Evolutionary conservation across 2,113 vertebrate genomes (phyloP).

Genomic region (Thamnaconus septentrionalis): DNA sequence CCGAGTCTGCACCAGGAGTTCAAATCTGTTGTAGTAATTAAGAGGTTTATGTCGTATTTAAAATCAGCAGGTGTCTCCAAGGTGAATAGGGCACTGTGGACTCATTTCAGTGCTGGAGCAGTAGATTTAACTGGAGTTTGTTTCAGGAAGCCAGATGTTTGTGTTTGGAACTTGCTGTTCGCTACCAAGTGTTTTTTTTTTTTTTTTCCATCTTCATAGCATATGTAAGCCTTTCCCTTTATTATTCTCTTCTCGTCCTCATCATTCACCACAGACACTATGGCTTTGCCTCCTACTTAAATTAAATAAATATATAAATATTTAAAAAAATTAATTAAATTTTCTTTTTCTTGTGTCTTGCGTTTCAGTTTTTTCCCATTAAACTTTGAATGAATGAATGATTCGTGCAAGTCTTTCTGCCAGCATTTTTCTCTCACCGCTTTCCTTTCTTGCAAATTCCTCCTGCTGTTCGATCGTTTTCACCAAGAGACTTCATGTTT

Average conservation of each 20-base stretch:
- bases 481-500: slow-evolving; percentile 44
- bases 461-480: slow-evolving; percentile 25
- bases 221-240: slow-evolving; percentile 9
- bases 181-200: slow-evolving; percentile 7
- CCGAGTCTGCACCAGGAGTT: background rate
- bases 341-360: too few species aligned
- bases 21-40: slow-evolving; percentile 31
- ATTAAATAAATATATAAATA: too few species aligned
- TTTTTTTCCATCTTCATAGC: slow-evolving; percentile 4
- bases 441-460: slow-evolving; percentile 15
- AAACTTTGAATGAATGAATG: too few species aligned
- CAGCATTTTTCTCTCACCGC: slow-evolving; percentile 12
- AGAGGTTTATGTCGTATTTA: slow-evolving; percentile 39
- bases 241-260: too few species aligned
- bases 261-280: too few species aligned
- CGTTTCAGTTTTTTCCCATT: too few species aligned
- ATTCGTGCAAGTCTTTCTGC: too few species aligned
- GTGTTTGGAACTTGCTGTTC: slow-evolving; percentile 23
- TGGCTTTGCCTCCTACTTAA: too few species aligned
- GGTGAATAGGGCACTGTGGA: slow-evolving; percentile 47
- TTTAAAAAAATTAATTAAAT: too few species aligned
- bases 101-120: slow-evolving; percentile 31
- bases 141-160: slow-evolving; percentile 47
- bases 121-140: slow-evolving; percentile 35
- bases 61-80: slow-evolving; percentile 46